Evolutionary conservation across 2,888 invertebrate genomes (phyloP).

Genomic region (Drosophila recens): DNA sequence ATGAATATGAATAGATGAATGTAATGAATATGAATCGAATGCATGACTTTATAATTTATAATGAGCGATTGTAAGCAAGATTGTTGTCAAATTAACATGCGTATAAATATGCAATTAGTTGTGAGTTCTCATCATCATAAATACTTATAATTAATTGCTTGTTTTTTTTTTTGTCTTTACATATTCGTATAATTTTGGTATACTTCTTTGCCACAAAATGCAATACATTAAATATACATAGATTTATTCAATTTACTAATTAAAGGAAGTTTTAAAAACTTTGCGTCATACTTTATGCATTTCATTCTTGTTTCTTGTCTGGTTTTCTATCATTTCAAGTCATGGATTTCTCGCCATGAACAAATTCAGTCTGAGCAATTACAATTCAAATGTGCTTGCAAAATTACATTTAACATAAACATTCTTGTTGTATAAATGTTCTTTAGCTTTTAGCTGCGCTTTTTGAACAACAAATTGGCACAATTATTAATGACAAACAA

Average conservation of each 20-base stretch:
- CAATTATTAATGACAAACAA: conserved; percentile 34
- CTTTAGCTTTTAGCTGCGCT: conserved; percentile 44
- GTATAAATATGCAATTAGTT: conserved; percentile 52
- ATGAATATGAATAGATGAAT: neutral
- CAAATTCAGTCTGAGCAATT: conserved; percentile 81
- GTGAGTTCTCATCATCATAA: conserved; percentile 44
- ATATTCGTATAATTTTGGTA: conserved; percentile 49
- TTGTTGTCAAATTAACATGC: conserved; percentile 46
- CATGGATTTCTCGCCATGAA: conserved; percentile 32
- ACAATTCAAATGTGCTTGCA: conserved; percentile 65
- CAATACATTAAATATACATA: conserved; percentile 29
- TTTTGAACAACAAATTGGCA: conserved; percentile 57
- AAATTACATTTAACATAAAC: conserved; percentile 35
- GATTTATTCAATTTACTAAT: conserved; percentile 14
- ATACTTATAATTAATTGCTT: conserved; percentile 64
- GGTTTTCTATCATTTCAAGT: conserved; percentile 22
- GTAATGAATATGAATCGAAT: conserved; percentile 12
- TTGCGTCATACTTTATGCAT: conserved; percentile 26
- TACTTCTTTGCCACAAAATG: conserved; percentile 36
- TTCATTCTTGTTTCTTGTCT: neutral
- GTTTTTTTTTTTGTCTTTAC: conserved; percentile 29
- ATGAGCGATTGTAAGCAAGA: conserved; percentile 29
- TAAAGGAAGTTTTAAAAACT: conserved; percentile 74
- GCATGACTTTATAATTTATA: conserved; percentile 24
- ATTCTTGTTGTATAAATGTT: conserved; percentile 8